Evolutionary conservation across 2,113 vertebrate genomes (phyloP), one percentile per base, ranked within the genome.

Genomic region (Synodontis membranacea): DNA sequence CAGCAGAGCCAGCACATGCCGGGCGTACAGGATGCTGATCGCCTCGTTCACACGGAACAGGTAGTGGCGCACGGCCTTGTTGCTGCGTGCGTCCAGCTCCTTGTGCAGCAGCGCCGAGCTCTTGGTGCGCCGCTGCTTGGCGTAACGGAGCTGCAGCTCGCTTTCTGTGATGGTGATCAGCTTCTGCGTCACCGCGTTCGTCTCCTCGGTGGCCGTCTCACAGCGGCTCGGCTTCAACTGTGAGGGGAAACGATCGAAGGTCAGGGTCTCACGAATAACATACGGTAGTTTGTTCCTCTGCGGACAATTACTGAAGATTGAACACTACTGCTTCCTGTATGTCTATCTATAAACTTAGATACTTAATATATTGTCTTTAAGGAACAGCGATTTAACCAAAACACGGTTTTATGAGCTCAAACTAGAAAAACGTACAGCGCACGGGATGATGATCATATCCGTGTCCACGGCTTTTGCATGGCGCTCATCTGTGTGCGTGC

Each of bases 1-100:
- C 92, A 99, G 90, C 0, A 95, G 95, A 2, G 97, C 97, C 39
- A 99, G 95, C 88, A 97, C 97, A 0, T 99, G 98, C 75, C 98
- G 96, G 56, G 98, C 97, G 0, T 99, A 99, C 6, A 99, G 95
- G 2, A 98, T 97, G 6, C 96, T 94, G 0, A 98, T 98, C 64
- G 98, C 98, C 87, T 98, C 97, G 0, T 99, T 99, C 9, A 99
- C 97, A 6, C 97, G 97, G 75, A 97, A 97, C 80, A 99, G 95
- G 91, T 97, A 98, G 44, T 98, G 96, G 0, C 97, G 96, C 44
- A 96, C 95, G 2, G 97, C 94, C 66, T 96, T 95, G 91, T 97
- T 99, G 89, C 96, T 96, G 88, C 96, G 96, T 4, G 96, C 96
- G 66, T 97, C 97, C 93, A 99, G 94, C 87, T 99, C 97, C 90